These are phyloP conservation scores for Ochlodes sylvanus DNA, from an alignment of 2,888 invertebrate genomes.

Conservation along the genomic window DNA sequence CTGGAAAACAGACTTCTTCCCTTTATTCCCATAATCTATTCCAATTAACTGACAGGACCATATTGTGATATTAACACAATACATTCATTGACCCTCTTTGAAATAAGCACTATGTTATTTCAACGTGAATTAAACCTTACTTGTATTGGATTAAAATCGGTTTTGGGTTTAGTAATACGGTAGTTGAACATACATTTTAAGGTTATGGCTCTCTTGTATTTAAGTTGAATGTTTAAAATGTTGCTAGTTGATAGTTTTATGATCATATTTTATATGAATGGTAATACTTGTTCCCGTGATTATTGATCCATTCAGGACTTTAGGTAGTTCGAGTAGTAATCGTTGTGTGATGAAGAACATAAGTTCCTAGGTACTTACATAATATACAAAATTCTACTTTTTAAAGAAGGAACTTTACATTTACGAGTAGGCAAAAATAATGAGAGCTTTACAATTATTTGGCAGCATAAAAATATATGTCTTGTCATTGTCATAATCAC, in stretches of 20 bases:
- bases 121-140: constrained; percentile 15
- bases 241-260: constrained; percentile 18
- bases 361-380: no score
- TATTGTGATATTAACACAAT: constrained; percentile 84
- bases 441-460: no score
- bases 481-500: no score
- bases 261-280: neutral
- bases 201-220: constrained; percentile 63
- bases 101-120: constrained; percentile 41
- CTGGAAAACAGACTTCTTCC: constrained; percentile 65
- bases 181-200: constrained; percentile 14
- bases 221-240: constrained; percentile 10
- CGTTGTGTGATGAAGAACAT: no score
- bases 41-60: constrained; percentile 85
- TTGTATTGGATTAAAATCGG: neutral
- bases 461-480: no score
- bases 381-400: no score
- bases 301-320: no score
- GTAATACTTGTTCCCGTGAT: no score
- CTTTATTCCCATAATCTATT: constrained; percentile 85
- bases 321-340: no score
- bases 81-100: constrained; percentile 61
- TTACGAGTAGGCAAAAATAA: no score
- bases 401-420: no score
- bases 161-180: neutral